These are phyloP conservation scores for Melospiza melodia DNA, from an alignment of 2,113 vertebrate genomes.

Conservation along the genomic window DNA sequence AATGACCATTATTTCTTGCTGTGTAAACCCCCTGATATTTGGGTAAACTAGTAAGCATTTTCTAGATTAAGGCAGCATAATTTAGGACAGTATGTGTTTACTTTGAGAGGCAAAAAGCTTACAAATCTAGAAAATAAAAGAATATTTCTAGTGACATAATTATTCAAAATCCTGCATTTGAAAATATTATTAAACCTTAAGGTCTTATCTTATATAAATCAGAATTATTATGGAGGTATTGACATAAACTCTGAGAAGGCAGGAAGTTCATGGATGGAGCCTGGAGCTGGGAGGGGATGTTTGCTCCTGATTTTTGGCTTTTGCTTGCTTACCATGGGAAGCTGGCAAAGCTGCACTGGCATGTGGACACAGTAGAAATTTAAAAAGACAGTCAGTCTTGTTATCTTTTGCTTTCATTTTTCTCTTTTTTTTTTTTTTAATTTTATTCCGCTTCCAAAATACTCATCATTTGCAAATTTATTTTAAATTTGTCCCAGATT, in stretches of 20 bases:
- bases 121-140: not conserved
- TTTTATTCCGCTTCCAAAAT: not conserved
- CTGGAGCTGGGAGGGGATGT: not conserved
- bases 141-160: not conserved
- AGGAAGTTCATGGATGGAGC: not conserved
- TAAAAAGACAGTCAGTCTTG: not conserved
- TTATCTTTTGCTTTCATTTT: not conserved
- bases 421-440: not conserved
- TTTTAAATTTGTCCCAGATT: not conserved
- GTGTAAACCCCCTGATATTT: not conserved
- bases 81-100: not conserved
- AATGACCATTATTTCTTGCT: not conserved
- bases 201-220: not conserved
- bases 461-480: not conserved
- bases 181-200: not conserved
- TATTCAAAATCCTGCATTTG: not conserved
- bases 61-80: not conserved
- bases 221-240: not conserved
- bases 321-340: not conserved
- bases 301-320: not conserved
- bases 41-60: not conserved
- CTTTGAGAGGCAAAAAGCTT: not conserved
- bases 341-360: not conserved
- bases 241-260: not conserved
- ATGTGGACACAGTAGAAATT: not conserved